These are phyloP conservation scores for Plebejus anna DNA, from an alignment of 2,888 invertebrate genomes.

Conservation along the genomic window DNA sequence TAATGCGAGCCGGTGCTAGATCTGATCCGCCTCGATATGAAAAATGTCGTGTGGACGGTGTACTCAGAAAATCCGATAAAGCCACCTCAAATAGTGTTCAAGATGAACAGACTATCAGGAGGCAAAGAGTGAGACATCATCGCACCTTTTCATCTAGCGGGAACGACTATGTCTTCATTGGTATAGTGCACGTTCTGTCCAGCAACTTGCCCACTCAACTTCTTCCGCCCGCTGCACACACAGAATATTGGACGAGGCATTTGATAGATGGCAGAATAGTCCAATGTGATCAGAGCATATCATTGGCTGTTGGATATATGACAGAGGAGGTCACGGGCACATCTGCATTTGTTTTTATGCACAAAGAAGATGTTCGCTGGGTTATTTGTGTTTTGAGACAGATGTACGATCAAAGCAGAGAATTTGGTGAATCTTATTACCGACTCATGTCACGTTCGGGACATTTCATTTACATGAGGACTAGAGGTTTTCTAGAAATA, in stretches of 20 bases:
- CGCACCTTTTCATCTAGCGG: conserved; percentile 78
- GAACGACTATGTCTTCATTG: conserved; percentile 84
- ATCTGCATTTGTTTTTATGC: conserved; percentile 94
- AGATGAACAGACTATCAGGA: conserved; percentile 73
- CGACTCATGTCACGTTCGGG: conserved; percentile 89
- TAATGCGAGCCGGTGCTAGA: conserved; percentile 84
- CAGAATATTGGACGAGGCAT: conserved; percentile 95
- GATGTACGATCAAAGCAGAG: conserved; percentile 92
- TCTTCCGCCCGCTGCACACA: conserved; percentile 82
- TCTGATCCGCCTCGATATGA: conserved; percentile 87
- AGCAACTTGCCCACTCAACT: conserved; percentile 77
- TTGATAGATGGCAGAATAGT: conserved; percentile 93
- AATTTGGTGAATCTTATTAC: conserved; percentile 92
- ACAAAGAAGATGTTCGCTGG: conserved; percentile 93
- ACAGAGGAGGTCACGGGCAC: conserved; percentile 92
- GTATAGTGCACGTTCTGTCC: conserved; percentile 84
- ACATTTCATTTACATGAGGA: conserved; percentile 91
- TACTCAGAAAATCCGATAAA: conserved; percentile 78
- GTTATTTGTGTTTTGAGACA: conserved; percentile 92
- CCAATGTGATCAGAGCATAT: conserved; percentile 94
- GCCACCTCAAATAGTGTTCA: conserved; percentile 75
- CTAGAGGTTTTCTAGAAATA: conserved; percentile 91
- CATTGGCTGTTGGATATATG: conserved; percentile 93
- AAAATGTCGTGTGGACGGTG: conserved; percentile 84
- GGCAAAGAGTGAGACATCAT: conserved; percentile 75